A percentile compares a stretch with the other conserved stretches of the same genome.
phyloP scores from a whole-genome alignment of 2,888 invertebrate genomes.

The Venustoraphidia nigricollis region DNA sequence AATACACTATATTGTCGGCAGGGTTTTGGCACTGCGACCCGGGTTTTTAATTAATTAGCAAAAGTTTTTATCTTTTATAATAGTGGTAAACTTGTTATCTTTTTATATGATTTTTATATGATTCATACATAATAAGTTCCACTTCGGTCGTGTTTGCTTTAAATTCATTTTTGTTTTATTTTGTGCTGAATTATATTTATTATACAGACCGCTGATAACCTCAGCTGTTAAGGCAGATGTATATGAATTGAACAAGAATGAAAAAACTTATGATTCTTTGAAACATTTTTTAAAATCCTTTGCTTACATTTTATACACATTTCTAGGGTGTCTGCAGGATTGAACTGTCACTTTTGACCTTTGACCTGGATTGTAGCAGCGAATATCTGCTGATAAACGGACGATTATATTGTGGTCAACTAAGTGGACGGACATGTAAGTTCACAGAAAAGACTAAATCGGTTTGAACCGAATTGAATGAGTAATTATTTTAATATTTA shows the following conservation, averaged over 20 bases:
- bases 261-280: not conserved
- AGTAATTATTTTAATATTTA: too few relatives aligned
- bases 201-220: too few relatives aligned
- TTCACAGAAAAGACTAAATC: not conserved
- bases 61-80: not conserved
- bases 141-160: too few relatives aligned
- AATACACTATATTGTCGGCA: too few relatives aligned
- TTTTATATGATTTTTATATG: too few relatives aligned
- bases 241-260: too few relatives aligned
- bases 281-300: not conserved
- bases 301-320: not conserved
- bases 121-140: too few relatives aligned
- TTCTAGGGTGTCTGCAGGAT: constrained; percentile 22
- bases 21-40: too few relatives aligned
- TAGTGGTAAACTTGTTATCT: too few relatives aligned
- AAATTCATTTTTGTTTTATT: too few relatives aligned
- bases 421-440: constrained; percentile 20
- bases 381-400: constrained; percentile 21
- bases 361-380: constrained; percentile 20
- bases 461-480: too few relatives aligned
- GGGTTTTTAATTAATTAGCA: not conserved
- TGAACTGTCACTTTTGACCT: constrained; percentile 19
- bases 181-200: too few relatives aligned
- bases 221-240: not conserved
- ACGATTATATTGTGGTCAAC: constrained; percentile 20